Base-by-base conservation (phyloP, 2,797 vertebrate species). In the Mormyrus hasselquistii region DNA sequence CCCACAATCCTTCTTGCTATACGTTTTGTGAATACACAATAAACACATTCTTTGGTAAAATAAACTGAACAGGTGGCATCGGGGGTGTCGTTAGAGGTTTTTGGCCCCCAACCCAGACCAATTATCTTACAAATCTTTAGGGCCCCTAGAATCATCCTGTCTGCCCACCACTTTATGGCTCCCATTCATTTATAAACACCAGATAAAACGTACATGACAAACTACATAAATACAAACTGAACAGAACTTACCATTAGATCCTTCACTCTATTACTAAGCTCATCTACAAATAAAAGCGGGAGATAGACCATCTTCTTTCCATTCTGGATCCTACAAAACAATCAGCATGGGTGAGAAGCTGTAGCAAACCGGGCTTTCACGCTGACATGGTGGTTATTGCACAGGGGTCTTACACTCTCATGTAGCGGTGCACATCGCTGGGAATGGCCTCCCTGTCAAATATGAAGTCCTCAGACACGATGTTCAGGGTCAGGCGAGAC, bases 241-340 rank as follows among this genome's bases (percentile, higher is more conserved):
- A 14, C n/a, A 9, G 19, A 50, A 84, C 82, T 84, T 92, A 97
- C 97, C 95, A 96, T 95, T 92, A 98, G 95, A 94, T 99, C 99
- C 93, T 98, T 99, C 92, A 99, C 98, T 85, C 99, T 95, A 94
- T 97, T 99, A 94, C 98, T 99, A 93, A 99, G 97, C 92, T 99
- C 97, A 93, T 99, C 99, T 25, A 99, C 97, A 95, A 99, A 99
- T 92, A 99, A 96, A 95, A 99, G 98, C 90, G 98, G 99, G 92
- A 99, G 97, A 94, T 99, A 99, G 92, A 98, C 96, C 93, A 98
- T 96, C 49, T 97, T 98, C 92, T 97, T 97, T 83, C 97, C 98
- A 90, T 96, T 94, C 89, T 98, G 97, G 93, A 97, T 94, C 94
- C 98, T 99, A 93, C 88, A 93, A 93, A 22, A 91, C 2, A 91